Evolutionary conservation across 2,888 invertebrate genomes (phyloP), one percentile per base, ranked within the genome.

Genomic region (Limenitis arthemis): DNA sequence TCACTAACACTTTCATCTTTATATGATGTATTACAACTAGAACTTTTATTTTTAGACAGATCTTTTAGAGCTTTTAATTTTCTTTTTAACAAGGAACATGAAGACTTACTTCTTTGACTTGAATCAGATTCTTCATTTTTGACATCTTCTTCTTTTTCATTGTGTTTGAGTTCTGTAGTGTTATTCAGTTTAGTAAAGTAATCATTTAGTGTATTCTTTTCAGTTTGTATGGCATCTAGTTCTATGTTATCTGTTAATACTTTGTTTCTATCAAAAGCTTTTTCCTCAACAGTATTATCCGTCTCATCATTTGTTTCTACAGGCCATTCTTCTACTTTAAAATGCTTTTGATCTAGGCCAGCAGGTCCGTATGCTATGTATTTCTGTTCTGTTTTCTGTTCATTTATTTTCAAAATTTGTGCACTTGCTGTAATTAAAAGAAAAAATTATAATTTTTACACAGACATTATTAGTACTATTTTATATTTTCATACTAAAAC

Each of bases 11-110:
- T 34, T n/a, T 31, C 20, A 20, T 68, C 66, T 58, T 67, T 67
- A 30, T 55, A 61, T 1, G 66, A 65, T 8, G 65, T 63, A 52
- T 67, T 67, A n/a, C 69, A 67, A 6, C 52, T 56, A 5, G 63
- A 50, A 12, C 57, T 56, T 8, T 48, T 43, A 12, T 59, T 56
- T 53, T 56, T 62, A 6, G 54, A 51, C 29, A 50, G 47, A 32
- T 53, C 62, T 9, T 59, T 56, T 11, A 55, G 38, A 5, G 55
- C 40, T 47, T 49, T 60, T 46, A 72, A 44, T 52, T 62, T 69
- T 34, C 44, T 65, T 53, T 65, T 59, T n/a, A 69, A 44, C 4
- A 66, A n/a, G 28, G 57, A 60, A 11, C 58, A 58, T 29, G 40
- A 54, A 4, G 54, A 50, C n/a, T 42, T 38, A 30, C 44, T 49